Percentiles rank a stretch among this genome's conserved stretches.
These are phyloP conservation scores for Leptogaster cylindrica DNA, from an alignment of 2,888 invertebrate species.

Conservation along the genomic window DNA sequence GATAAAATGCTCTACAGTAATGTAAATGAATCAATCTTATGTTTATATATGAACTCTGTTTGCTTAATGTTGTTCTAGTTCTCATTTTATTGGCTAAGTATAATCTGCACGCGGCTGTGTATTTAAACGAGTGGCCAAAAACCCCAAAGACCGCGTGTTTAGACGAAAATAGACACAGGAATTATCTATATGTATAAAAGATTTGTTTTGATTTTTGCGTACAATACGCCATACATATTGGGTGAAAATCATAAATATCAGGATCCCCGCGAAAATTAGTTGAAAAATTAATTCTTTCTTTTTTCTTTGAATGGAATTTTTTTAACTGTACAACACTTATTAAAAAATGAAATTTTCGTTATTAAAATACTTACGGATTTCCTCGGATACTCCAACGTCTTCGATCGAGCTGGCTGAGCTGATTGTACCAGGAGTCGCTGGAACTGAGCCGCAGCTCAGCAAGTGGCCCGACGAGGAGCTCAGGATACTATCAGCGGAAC, in stretches of 20 bases:
- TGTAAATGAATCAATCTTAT: no score
- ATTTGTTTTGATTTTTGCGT: neutral
- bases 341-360: no score
- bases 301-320: neutral
- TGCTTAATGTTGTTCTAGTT: neutral
- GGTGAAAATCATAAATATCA: neutral
- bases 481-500: constrained; percentile 65
- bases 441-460: constrained; percentile 65
- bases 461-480: constrained; percentile 62
- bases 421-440: constrained; percentile 69
- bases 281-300: neutral
- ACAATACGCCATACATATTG: neutral
- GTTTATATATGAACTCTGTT: neutral
- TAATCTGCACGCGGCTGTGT: neutral
- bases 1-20: no score
- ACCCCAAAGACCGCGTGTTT: neutral
- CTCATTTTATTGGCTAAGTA: no score
- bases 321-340: no score
- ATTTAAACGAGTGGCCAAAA: neutral
- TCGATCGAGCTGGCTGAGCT: constrained; percentile 79
- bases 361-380: constrained; percentile 55
- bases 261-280: neutral
- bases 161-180: neutral
- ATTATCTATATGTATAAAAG: constrained; percentile 2
- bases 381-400: constrained; percentile 62